phyloP scores from a whole-genome alignment of 2,888 invertebrate genomes.

The Hyposoter dolosus region DNA sequence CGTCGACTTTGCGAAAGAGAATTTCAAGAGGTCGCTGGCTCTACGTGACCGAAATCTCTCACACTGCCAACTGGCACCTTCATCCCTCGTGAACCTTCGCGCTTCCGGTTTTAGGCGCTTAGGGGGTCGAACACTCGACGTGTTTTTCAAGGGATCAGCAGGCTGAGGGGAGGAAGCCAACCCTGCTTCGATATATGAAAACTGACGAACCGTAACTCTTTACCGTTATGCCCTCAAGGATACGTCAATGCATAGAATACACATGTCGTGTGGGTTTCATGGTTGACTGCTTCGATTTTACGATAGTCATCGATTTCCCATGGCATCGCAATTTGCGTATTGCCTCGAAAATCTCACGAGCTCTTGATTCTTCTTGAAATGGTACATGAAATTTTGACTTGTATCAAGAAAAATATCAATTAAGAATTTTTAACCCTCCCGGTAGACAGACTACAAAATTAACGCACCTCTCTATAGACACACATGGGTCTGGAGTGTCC shows the following conservation, averaged over 20 bases:
- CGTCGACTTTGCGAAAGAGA: constrained; percentile 32
- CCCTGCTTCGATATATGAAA: constrained; percentile 66
- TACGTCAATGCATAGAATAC: constrained; percentile 66
- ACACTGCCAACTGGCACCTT: constrained; percentile 46
- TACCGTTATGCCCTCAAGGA: constrained; percentile 58
- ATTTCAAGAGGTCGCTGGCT: constrained; percentile 33
- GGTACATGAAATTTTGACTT: background rate
- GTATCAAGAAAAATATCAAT: too few relatives aligned
- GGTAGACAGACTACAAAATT: too few relatives aligned
- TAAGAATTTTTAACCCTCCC: too few relatives aligned
- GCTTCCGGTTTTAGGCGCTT: constrained; percentile 52
- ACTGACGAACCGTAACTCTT: constrained; percentile 76
- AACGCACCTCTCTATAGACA: too few relatives aligned
- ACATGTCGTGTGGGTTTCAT: constrained; percentile 64
- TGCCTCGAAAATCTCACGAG: constrained; percentile 40
- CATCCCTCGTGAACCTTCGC: constrained; percentile 41
- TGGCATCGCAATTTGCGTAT: constrained; percentile 8
- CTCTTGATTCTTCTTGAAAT: constrained; percentile 32
- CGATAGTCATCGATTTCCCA: constrained; percentile 52
- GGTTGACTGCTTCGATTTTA: constrained; percentile 69
- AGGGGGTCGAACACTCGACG: constrained; percentile 50
- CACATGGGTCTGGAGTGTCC: too few relatives aligned
- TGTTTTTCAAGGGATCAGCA: constrained; percentile 37
- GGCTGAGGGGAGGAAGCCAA: constrained; percentile 50
- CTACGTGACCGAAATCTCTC: constrained; percentile 77